Percentiles rank a stretch among this genome's conserved stretches.
Evolutionary conservation across 2,888 invertebrate genomes (phyloP).

Genomic region (Caenorhabditis macrosperma): DNA sequence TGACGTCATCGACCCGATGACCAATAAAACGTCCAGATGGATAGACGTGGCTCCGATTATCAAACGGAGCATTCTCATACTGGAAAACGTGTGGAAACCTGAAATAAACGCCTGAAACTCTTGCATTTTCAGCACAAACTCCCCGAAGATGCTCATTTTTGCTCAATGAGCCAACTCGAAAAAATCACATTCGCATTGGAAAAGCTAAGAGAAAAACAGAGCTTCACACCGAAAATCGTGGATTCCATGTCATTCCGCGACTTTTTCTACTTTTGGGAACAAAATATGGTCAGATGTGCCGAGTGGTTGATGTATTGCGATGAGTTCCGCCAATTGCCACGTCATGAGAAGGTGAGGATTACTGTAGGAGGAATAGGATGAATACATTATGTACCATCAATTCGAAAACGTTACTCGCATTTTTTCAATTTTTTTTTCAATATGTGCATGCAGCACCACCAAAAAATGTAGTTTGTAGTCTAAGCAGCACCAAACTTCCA

Average conservation of each 20-base stretch:
- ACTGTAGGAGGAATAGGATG: too few relatives aligned
- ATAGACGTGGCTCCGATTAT: constrained; percentile 19
- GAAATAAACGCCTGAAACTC: not conserved
- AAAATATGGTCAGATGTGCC: constrained; percentile 23
- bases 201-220: not conserved
- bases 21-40: not conserved
- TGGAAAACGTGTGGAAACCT: not conserved
- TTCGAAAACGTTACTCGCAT: too few relatives aligned
- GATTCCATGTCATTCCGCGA: constrained; percentile 1
- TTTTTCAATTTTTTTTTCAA: too few relatives aligned
- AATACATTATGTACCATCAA: too few relatives aligned
- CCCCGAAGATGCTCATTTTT: not conserved
- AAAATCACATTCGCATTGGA: constrained; percentile 1
- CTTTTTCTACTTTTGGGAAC: constrained; percentile 23
- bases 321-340: constrained; percentile 31
- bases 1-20: constrained; percentile 9
- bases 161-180: constrained; percentile 9
- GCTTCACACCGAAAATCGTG: constrained; percentile 1
- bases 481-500: not conserved
- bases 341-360: constrained; percentile 31
- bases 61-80: not conserved
- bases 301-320: constrained; percentile 33
- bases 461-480: too few relatives aligned
- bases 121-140: not conserved
- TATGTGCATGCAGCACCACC: too few relatives aligned